Evolutionary conservation across 2,888 invertebrate genomes (phyloP).

Genomic region (Dynastes grantii): DNA sequence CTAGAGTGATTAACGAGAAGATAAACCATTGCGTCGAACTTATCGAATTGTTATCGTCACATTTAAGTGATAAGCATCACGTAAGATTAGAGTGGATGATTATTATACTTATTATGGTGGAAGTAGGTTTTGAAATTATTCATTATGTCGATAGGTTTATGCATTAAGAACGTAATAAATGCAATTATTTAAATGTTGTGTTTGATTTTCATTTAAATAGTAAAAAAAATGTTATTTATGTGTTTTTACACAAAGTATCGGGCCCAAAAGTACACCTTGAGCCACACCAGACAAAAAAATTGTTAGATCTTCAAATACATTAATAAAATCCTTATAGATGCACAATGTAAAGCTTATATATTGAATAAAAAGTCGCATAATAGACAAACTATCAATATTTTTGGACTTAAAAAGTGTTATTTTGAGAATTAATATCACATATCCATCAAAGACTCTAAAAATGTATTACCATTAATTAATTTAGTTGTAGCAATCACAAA

Average conservation of each 20-base stretch:
- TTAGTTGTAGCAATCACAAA: slow-evolving; percentile 94
- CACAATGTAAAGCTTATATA: background rate
- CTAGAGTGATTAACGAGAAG: slow-evolving; percentile 95
- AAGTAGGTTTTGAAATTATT: slow-evolving; percentile 89
- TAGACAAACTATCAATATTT: background rate
- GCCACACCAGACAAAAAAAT: too few species aligned
- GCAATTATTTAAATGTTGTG: background rate
- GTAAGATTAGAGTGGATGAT: slow-evolving; percentile 98
- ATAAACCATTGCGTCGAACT: slow-evolving; percentile 95
- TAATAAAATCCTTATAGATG: background rate
- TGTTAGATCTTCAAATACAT: too few species aligned
- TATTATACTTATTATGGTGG: slow-evolving; percentile 94
- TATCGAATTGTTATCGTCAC: slow-evolving; percentile 89
- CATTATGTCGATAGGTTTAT: slow-evolving; percentile 80
- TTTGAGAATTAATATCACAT: slow-evolving; percentile 36
- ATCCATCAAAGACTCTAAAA: slow-evolving; percentile 85
- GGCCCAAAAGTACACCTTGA: background rate
- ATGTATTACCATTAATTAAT: slow-evolving; percentile 90
- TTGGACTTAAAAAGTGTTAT: background rate
- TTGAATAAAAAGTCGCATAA: background rate
- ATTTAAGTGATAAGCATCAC: slow-evolving; percentile 94
- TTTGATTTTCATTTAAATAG: background rate
- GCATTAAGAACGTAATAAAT: slow-evolving; percentile 25
- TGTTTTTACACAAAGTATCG: background rate
- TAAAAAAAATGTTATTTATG: too few species aligned